Base-by-base conservation (phyloP, 1,140 invertebrate species). In the Panonychus citri region DNA sequence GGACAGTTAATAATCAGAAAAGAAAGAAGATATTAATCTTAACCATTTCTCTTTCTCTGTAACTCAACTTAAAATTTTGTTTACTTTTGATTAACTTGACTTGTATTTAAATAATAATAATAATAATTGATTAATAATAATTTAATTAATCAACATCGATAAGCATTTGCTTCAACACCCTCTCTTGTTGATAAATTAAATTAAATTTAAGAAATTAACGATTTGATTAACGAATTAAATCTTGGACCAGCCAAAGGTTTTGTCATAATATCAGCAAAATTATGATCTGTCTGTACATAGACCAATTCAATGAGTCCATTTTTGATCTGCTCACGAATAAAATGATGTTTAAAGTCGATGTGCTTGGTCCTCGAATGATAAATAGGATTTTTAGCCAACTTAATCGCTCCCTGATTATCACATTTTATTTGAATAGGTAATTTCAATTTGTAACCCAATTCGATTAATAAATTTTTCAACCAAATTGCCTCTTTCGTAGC, bases 321-420 rank as follows among this genome's bases (percentile, higher is more conserved):
- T 57, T 63, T 62, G 59, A 66, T n/a, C 66, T 70, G 69, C 60
- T 68, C 59, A 19, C 66, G 34, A 10, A 67, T 62, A 54, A 65
- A 69, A 62, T 70, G 60, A 49, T 57, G 59, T 12, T 57, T n/a
- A 0, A 66, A 53, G 15, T 63, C 62, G 25, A 67, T 65, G 43
- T 67, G 66, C 54, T 67, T 65, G 0, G 63, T 64, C 3, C 61
- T 15, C 25, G 61, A 37, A 49, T 65, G 60, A 34, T 59, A 56
- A 30, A 55, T 53, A 15, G 53, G 52, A 42, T 63, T 64, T 34
- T 61, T 49, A 3, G 56, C 61, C 15, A 66, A 37, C 28, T 62
- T 61, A 7, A 65, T 64, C 3, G 64, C 62, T 37, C 62, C 60
- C 50, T 63, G 59, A 55, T 66, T 67, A 43, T 62, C 64, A 12